Evolutionary conservation across 2,113 vertebrate species (phyloP).

Genomic region (Anser cygnoides): DNA sequence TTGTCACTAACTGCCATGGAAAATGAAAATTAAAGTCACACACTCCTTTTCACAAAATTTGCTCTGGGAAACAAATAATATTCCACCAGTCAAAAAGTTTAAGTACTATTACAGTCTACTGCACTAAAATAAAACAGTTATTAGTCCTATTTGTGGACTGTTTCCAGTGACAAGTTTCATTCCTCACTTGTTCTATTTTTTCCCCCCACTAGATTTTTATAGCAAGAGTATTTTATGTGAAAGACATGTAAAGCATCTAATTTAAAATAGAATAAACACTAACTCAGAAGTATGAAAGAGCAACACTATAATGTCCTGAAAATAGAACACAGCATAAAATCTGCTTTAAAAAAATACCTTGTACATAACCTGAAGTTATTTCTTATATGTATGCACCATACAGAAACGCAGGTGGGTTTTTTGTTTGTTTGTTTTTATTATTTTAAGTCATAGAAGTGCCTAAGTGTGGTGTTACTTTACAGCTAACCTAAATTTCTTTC

Average conservation of each 20-base stretch:
- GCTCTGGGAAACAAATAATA: not conserved
- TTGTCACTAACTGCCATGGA: not conserved
- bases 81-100: not conserved
- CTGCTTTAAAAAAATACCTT: not conserved
- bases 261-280: not conserved
- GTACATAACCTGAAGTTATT: not conserved
- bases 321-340: not conserved
- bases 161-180: not conserved
- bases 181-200: not conserved
- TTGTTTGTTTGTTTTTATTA: not conserved
- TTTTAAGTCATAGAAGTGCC: not conserved
- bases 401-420: fast-evolving
- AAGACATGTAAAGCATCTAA: not conserved
- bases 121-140: not conserved
- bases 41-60: not conserved
- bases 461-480: not conserved
- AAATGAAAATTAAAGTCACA: not conserved
- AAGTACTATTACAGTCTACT: not conserved
- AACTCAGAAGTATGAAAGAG: not conserved
- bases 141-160: not conserved
- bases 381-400: not conserved
- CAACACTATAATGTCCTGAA: not conserved
- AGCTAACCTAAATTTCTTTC: not conserved
- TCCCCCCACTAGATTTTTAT: not conserved
- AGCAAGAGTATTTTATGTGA: not conserved